A percentile compares a stretch with the other conserved stretches of the same genome.
These are phyloP conservation scores for Nothoprocta pentlandii DNA, from an alignment of 2,113 vertebrate species.

Conservation along the genomic window DNA sequence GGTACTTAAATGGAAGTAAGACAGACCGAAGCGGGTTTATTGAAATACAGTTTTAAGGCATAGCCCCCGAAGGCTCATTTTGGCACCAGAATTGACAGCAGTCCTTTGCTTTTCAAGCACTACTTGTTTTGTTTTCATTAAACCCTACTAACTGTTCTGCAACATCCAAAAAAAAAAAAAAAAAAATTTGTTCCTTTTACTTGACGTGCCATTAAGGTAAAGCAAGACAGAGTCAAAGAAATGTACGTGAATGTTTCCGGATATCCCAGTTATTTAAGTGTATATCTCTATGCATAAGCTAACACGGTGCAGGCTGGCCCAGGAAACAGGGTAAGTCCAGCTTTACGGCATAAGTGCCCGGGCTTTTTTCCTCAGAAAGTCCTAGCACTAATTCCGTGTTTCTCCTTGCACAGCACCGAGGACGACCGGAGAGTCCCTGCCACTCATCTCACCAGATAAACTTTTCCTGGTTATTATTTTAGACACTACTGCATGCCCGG, in stretches of 20 bases:
- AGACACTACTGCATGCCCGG: not conserved
- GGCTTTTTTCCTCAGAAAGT: not conserved
- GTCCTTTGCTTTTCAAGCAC: not conserved
- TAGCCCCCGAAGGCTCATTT: not conserved
- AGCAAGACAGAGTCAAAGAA: not conserved
- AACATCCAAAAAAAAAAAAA: not conserved
- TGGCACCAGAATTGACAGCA: not conserved
- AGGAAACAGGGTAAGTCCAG: not conserved
- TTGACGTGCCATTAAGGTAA: not conserved
- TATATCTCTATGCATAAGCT: not conserved
- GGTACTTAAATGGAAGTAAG: not conserved
- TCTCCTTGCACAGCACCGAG: not conserved
- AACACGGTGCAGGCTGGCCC: not conserved
- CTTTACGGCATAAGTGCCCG: not conserved
- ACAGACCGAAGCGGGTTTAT: not conserved
- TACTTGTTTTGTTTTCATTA: not conserved
- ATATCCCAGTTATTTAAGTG: not conserved
- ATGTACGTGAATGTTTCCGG: not conserved
- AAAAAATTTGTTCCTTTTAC: not conserved
- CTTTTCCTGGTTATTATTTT: not conserved
- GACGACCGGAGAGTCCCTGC: not conserved
- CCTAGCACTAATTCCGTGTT: not conserved
- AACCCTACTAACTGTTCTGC: not conserved
- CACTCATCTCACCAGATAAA: not conserved
- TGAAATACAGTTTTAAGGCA: not conserved